Evolutionary conservation across 2,888 invertebrate species (phyloP).

Genomic region (Bembecia ichneumoniformis): DNA sequence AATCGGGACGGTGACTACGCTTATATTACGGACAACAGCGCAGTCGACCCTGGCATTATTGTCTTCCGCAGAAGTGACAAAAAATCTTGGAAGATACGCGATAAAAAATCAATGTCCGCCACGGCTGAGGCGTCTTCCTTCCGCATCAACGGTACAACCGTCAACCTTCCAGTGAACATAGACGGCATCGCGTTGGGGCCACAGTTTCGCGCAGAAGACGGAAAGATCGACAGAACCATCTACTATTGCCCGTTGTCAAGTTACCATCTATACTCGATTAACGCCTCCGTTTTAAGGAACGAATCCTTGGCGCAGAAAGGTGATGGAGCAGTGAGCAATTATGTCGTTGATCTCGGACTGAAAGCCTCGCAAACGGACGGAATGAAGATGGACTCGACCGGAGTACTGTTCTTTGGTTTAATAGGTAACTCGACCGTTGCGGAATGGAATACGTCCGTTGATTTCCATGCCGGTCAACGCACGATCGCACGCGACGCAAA

Average conservation of each 20-base stretch:
- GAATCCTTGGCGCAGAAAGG: conserved; percentile 49
- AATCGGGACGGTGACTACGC: conserved; percentile 78
- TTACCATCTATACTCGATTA: conserved; percentile 76
- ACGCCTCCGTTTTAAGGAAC: conserved; percentile 73
- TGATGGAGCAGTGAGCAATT: conserved; percentile 45
- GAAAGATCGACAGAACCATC: conserved; percentile 61
- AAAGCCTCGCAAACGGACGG: conserved; percentile 81
- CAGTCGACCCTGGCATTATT: conserved; percentile 78
- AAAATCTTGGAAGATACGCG: conserved; percentile 80
- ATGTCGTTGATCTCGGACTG: conserved; percentile 73
- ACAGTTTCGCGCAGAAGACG: conserved; percentile 46
- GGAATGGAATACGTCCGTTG: conserved; percentile 76
- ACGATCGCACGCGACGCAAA: conserved; percentile 77
- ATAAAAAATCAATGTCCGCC: conserved; percentile 75
- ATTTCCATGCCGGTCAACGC: conserved; percentile 73
- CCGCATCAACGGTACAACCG: conserved; percentile 71
- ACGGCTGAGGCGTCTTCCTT: conserved; percentile 72
- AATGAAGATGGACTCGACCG: conserved; percentile 81
- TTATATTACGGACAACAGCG: conserved; percentile 81
- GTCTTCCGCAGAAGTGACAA: conserved; percentile 77
- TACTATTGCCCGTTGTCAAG: conserved; percentile 81
- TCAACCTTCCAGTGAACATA: conserved; percentile 74
- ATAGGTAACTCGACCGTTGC: conserved; percentile 78
- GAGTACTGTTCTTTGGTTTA: conserved; percentile 79
- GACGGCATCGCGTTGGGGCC: conserved; percentile 82